Evolutionary conservation across 2,113 vertebrate species (phyloP).

Genomic region (Synodontis membranacea): DNA sequence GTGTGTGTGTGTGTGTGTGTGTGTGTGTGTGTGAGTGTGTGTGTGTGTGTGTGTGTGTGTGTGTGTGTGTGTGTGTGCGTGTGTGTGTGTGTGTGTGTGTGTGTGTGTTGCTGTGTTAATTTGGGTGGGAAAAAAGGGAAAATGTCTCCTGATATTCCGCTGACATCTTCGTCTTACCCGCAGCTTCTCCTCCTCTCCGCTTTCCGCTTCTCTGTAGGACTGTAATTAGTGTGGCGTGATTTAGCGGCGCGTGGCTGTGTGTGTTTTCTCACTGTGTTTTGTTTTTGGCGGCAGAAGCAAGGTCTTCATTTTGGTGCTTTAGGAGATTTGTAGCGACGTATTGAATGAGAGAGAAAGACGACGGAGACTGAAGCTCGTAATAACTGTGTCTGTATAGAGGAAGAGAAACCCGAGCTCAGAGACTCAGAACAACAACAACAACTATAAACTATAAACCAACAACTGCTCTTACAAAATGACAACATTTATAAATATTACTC

Average conservation of each 20-base stretch:
- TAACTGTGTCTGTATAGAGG: background rate
- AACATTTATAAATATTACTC: background rate
- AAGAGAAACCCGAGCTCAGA: background rate
- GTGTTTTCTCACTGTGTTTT: slow-evolving; percentile 17
- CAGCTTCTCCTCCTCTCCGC: background rate
- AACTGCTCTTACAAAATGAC: background rate
- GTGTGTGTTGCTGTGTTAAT: background rate
- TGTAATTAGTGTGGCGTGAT: slow-evolving; percentile 6
- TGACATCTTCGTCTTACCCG: background rate
- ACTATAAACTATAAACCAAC: background rate
- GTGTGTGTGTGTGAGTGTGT: slow-evolving; percentile 7
- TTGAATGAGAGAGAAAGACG: background rate
- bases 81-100: slow-evolving; percentile 11
- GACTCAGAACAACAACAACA: background rate
- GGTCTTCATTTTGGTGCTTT: background rate
- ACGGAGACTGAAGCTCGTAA: background rate
- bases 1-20: background rate
- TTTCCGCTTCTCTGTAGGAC: background rate
- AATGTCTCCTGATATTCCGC: background rate
- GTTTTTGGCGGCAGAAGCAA: slow-evolving; percentile 8
- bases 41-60: background rate
- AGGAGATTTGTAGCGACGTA: background rate
- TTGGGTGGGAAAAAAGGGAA: background rate
- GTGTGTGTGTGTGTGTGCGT: background rate
- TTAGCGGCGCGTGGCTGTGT: background rate